A percentile compares a stretch with the other conserved stretches of the same genome.
Evolutionary conservation across 2,888 invertebrate species (phyloP).

Genomic region (Ornithoptera alexandrae): DNA sequence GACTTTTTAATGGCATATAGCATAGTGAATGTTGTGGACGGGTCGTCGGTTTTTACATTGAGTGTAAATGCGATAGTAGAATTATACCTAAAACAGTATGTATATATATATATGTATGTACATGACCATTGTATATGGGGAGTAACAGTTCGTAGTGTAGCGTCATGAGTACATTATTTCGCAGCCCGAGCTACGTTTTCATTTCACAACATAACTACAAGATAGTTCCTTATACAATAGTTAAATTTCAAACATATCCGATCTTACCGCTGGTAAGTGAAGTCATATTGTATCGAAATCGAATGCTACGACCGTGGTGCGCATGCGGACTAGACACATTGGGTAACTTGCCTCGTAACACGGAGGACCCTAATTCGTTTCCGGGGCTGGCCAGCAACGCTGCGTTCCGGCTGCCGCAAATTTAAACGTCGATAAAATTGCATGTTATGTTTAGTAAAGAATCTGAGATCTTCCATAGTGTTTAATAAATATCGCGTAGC

Average conservation of each 20-base stretch:
- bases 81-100: constrained; percentile 33
- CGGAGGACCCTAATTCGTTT: no score
- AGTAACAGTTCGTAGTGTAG: constrained; percentile 52
- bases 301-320: constrained; percentile 2
- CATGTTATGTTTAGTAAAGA: constrained; percentile 19
- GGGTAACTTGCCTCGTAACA: background rate
- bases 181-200: constrained; percentile 43
- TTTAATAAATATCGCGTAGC: constrained; percentile 11
- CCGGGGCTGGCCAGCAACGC: no score
- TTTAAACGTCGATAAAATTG: background rate
- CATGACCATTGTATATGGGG: constrained; percentile 53
- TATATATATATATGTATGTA: constrained; percentile 42
- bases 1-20: constrained; percentile 55
- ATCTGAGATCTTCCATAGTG: constrained; percentile 28
- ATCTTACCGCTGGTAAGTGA: constrained; percentile 11
- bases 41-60: constrained; percentile 48
- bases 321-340: constrained; percentile 26
- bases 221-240: constrained; percentile 42
- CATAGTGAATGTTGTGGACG: constrained; percentile 60
- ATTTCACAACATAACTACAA: constrained; percentile 37
- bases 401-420: no score
- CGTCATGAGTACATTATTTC: constrained; percentile 52
- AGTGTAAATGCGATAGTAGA: constrained; percentile 36
- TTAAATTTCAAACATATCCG: constrained; percentile 53
- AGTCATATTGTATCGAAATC: constrained; percentile 5